Percentiles rank a stretch among this genome's conserved stretches.
phyloP scores from a whole-genome alignment of 2,888 invertebrate species.

The Netelia fuscicornis region DNA sequence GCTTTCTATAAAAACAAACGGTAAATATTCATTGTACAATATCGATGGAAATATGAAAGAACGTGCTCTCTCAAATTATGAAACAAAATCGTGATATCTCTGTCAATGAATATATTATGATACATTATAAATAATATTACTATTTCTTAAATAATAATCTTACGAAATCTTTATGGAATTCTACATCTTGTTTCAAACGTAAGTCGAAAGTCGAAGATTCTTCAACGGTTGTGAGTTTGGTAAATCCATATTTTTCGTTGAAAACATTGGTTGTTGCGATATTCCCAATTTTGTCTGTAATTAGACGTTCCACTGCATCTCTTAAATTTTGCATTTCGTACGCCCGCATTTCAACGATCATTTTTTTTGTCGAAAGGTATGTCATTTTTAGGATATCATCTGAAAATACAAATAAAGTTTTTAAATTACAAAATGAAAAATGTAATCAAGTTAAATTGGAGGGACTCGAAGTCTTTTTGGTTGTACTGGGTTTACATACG shows the following conservation, averaged over 20 bases:
- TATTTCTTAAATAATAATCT: too few species aligned
- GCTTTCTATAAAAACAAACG: too few species aligned
- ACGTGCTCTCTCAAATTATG: too few species aligned
- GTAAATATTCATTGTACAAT: too few species aligned
- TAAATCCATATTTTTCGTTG: not conserved
- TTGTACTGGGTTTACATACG: constrained; percentile 5
- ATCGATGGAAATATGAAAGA: too few species aligned
- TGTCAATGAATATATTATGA: too few species aligned
- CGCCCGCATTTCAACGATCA: not conserved
- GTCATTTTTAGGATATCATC: constrained; percentile 10
- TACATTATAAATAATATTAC: too few species aligned
- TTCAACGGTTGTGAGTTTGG: too few species aligned
- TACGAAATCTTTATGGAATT: constrained; percentile 3
- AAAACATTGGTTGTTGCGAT: not conserved
- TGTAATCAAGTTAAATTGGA: not conserved
- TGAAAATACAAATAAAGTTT: constrained; percentile 9
- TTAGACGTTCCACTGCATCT: not conserved
- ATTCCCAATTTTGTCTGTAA: not conserved
- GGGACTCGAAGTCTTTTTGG: not conserved
- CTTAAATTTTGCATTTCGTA: not conserved
- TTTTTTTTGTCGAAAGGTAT: not conserved
- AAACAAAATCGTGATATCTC: too few species aligned
- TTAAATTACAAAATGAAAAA: constrained; percentile 5
- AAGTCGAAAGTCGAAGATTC: too few species aligned
- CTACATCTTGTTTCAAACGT: not conserved